Conservation (phyloP, 2,888 invertebrate species). For the Archaeoteleia sp. region DNA sequence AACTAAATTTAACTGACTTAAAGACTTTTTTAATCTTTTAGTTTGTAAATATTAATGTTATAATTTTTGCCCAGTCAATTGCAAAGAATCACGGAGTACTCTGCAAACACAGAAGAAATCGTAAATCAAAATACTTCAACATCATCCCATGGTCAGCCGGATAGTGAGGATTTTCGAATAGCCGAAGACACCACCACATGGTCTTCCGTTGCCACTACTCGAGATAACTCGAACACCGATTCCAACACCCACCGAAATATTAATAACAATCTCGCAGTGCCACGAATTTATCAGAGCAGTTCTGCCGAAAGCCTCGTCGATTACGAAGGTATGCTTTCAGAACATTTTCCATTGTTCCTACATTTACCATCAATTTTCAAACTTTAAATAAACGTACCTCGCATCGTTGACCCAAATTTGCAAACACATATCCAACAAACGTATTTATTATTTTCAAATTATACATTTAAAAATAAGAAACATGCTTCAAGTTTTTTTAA, state of each 20-base stretch:
- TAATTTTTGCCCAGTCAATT: slow-evolving; percentile 60
- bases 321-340: slow-evolving; percentile 75
- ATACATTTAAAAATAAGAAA: too few species aligned
- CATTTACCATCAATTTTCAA: slow-evolving; percentile 3
- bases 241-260: slow-evolving; percentile 54
- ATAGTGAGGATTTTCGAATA: slow-evolving; percentile 63
- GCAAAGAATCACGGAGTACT: slow-evolving; percentile 58
- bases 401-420: too few species aligned
- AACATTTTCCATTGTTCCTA: background rate
- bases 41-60: too few species aligned
- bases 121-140: slow-evolving; percentile 55
- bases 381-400: background rate
- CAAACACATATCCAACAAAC: too few species aligned
- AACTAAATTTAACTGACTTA: too few species aligned
- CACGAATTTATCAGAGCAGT: slow-evolving; percentile 66
- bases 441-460: slow-evolving; percentile 6
- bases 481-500: too few species aligned
- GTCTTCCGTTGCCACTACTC: slow-evolving; percentile 66
- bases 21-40: too few species aligned
- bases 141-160: slow-evolving; percentile 43
- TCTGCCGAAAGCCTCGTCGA: slow-evolving; percentile 78
- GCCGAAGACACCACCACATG: slow-evolving; percentile 68
- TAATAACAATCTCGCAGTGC: slow-evolving; percentile 65
- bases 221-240: slow-evolving; percentile 58
- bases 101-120: slow-evolving; percentile 58